Evolutionary conservation across 2,113 vertebrate genomes (phyloP), one percentile per base, ranked within the genome.

Genomic region (Proterorhinus semilunaris): DNA sequence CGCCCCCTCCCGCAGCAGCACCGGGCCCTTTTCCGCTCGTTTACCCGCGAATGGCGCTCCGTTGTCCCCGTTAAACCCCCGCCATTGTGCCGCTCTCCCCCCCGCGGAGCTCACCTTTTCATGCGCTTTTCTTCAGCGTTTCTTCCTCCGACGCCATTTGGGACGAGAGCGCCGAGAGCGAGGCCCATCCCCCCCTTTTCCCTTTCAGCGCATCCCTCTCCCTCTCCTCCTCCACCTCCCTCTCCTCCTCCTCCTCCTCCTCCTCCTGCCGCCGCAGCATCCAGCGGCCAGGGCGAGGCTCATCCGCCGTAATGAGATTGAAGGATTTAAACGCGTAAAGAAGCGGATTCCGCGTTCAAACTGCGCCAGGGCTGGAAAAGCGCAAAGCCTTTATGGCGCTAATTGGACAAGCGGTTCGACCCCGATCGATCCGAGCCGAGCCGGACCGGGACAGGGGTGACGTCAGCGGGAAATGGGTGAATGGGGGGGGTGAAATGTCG

Each of bases 371-470:
- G 27, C 27, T 58, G 27, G 6, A 58, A 36, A 58, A 58, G 55
- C 27, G 55, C 55, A 58, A 58, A 36, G 55, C 36, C 55, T 21
- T 58, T 13, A 58, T 21, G 55, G 12, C 55, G 55, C 55, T 42
- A 58, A 58, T 58, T 58, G 27, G 6, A 7, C 55, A 42, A 5
- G 13, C 27, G 21, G 11, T 5, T 42, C 27, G 55, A 42, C 10
- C 3, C 10, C 11, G 42, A 11, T 6, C 53, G 53, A 10, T 12
- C 54, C 53, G 53, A 21, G 53, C 17, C 9, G 17, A 55, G 6
- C 51, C 13, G n/a, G 5, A 7, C 52, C n/a, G 8, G 7, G n/a
- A 5, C 9, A 0, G 1, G n/a, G 53, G 10, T 7, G 2, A 8
- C 17, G 17, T 16, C 0, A 8, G 51, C n/a, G 51, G 13, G 6